Evolutionary conservation across 2,113 vertebrate genomes (phyloP).

Genomic region (Tetraodon nigroviridis): DNA sequence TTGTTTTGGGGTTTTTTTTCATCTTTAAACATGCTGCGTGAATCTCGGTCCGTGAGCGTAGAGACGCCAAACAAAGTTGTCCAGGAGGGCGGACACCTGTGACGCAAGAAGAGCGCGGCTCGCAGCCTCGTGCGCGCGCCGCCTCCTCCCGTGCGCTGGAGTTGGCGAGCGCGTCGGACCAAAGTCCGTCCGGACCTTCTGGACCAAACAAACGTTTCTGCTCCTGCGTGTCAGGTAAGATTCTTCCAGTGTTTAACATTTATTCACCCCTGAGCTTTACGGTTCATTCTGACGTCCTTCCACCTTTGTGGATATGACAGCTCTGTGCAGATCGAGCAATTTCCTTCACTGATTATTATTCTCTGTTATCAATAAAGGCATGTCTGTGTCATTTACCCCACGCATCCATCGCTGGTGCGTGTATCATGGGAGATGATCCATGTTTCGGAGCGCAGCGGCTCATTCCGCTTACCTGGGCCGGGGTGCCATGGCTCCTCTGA

Average conservation of each 20-base stretch:
- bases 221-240: constrained; percentile 39
- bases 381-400: no score
- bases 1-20: background rate
- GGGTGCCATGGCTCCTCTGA: background rate
- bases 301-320: no score
- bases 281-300: no score
- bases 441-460: background rate
- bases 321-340: no score
- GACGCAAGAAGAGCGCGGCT: constrained; percentile 36
- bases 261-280: no score
- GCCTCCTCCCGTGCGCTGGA: background rate
- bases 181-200: constrained; percentile 52
- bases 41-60: background rate
- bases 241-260: no score
- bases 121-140: background rate
- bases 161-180: background rate
- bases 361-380: no score
- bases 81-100: constrained; percentile 49
- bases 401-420: no score
- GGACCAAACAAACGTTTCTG: constrained; percentile 9
- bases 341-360: no score
- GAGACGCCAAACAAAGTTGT: background rate
- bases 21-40: no score
- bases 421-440: no score
- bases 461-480: no score